Base-by-base conservation (phyloP, 2,888 invertebrate genomes). In the Arge pagana region DNA sequence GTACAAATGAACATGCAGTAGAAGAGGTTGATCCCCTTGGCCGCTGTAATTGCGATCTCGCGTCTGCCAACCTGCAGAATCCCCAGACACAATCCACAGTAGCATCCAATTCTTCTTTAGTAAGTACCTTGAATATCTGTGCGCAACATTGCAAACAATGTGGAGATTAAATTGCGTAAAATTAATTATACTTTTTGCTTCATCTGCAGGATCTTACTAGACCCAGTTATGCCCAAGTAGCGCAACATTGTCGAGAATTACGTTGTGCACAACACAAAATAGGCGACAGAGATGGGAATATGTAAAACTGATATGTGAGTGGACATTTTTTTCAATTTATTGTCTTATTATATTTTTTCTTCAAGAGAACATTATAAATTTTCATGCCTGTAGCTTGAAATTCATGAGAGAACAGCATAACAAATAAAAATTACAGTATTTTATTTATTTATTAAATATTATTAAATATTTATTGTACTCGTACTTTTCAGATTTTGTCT, bases 201-300 rank as follows among this genome's bases (percentile, higher is more conserved):
- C 50, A 55, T 35, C 52, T 42, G 36, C 63, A 76, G 76, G 76
- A 76, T 63, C 70, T 71, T 66, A 70, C 72, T 61, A 72, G 72
- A 72, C 76, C 76, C 63, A 76, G 76, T 65, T 76, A 76, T 70
- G 76, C 76, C 65, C 76, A 76, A 74, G 76, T 76, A 71, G 76
- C 76, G 63, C 76, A 76, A 61, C 75, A 76, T 58, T 71, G 72
- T 70, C 76, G 76, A 55, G 76, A 76, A 62, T 62, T 70, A 67
- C 70, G 70, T 65, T 76, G 76, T 72, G 70, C 73, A 68, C 76
- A 76, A 70, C 75, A 74, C 66, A 76, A 73, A 71, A 64, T 62
- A 53, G 72, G 72, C 54, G 74, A 74, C 59, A 74, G 68, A 59
- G 73, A 74, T 62, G 71, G 71, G 65, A 73, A 68, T 62, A 69